A percentile compares a stretch with the other conserved stretches of the same genome.
These are phyloP conservation scores for Phania funesta DNA, from an alignment of 2,888 invertebrate genomes.

Conservation along the genomic window DNA sequence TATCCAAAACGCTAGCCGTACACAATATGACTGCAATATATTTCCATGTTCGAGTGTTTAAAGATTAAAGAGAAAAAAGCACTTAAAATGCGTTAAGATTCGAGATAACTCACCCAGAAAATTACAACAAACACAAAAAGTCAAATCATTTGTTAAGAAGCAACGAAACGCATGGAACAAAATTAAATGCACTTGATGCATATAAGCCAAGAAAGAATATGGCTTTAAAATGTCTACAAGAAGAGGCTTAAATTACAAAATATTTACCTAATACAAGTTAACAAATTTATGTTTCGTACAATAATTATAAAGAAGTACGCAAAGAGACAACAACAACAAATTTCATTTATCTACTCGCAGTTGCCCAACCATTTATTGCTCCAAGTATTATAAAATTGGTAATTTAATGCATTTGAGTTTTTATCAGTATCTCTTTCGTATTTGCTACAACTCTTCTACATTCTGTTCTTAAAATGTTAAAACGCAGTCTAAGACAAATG, in stretches of 20 bases:
- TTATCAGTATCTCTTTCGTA: conserved; percentile 50
- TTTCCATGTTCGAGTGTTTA: conserved; percentile 1
- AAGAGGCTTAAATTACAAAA: conserved; percentile 48
- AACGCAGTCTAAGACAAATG: conserved; percentile 20
- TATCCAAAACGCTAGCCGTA: neutral
- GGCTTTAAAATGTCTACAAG: neutral
- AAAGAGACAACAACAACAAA: conserved; percentile 18
- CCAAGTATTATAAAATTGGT: conserved; percentile 58
- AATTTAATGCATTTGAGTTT: conserved; percentile 65
- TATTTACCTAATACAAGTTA: neutral
- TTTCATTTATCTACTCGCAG: conserved; percentile 24
- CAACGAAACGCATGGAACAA: neutral
- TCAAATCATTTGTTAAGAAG: conserved; percentile 39
- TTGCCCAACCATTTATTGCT: conserved; percentile 36
- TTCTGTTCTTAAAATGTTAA: conserved; percentile 41
- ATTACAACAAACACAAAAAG: conserved; percentile 17
- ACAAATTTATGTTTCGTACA: conserved; percentile 63
- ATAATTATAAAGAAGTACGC: conserved; percentile 50
- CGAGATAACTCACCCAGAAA: conserved; percentile 57
- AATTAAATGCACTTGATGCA: conserved; percentile 56
- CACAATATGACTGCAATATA: conserved; percentile 28
- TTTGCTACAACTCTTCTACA: neutral
- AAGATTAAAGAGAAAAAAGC: conserved; percentile 44
- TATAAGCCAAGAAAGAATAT: conserved; percentile 35
- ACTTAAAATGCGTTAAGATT: conserved; percentile 67